phyloP scores from a whole-genome alignment of 2,797 vertebrate species.

The Emydoidea blandingii region DNA sequence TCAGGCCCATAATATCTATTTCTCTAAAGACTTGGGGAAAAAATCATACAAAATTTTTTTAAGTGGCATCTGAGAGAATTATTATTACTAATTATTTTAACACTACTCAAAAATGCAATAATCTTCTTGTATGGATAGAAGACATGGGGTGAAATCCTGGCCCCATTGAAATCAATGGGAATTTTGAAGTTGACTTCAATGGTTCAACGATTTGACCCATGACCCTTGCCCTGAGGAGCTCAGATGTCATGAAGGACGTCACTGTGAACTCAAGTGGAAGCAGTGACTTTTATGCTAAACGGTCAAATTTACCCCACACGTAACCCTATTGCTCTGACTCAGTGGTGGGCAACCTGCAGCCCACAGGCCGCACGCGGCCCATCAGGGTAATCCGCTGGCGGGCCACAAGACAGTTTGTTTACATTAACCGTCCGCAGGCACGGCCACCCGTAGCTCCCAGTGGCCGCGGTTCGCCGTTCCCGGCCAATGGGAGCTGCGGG shows the following conservation, averaged over 20 bases:
- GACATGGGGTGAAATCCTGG: background rate
- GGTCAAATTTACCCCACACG: background rate
- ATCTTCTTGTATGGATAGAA: constrained; percentile 5
- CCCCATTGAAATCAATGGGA: background rate
- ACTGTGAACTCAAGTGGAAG: background rate
- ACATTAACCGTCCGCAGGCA: too few species aligned
- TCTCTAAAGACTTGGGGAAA: background rate
- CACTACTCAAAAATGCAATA: background rate
- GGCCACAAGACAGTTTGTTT: too few species aligned
- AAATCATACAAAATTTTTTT: background rate
- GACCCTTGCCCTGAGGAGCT: background rate
- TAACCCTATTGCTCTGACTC: background rate
- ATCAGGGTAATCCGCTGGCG: too few species aligned
- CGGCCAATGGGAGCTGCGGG: too few species aligned
- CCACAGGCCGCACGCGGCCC: too few species aligned
- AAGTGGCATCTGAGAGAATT: background rate
- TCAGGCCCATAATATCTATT: background rate
- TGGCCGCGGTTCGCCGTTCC: too few species aligned
- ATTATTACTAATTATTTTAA: background rate
- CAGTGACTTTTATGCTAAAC: background rate
- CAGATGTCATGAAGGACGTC: background rate
- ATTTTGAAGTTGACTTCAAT: background rate
- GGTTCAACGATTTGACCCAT: background rate
- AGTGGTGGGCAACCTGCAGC: background rate
- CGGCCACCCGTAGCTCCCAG: too few species aligned